phyloP scores from a whole-genome alignment of 2,888 invertebrate species.

The Psococerastis gibbosa region DNA sequence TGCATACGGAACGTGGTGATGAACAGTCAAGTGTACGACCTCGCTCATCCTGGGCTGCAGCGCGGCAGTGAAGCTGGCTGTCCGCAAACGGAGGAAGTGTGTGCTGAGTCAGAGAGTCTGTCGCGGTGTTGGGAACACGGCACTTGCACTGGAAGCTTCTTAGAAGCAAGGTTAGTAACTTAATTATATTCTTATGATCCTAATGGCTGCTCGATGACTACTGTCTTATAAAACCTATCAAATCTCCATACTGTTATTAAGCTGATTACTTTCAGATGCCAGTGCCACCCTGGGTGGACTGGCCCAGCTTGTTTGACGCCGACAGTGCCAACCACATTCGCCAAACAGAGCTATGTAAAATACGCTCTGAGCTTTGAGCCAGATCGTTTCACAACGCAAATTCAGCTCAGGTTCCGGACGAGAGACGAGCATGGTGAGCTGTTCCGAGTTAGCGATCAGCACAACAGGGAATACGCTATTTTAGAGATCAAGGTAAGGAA shows the following conservation, averaged over 20 bases:
- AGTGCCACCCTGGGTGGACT: constrained; percentile 89
- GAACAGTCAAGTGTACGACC: constrained; percentile 87
- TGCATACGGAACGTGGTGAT: constrained; percentile 91
- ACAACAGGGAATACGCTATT: constrained; percentile 84
- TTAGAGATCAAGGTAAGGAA: constrained; percentile 35
- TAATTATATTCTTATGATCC: too few relatives aligned
- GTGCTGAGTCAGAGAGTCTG: constrained; percentile 70
- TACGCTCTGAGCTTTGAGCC: constrained; percentile 90
- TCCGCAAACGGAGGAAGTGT: constrained; percentile 80
- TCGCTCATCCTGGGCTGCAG: constrained; percentile 80
- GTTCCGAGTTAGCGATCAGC: constrained; percentile 84
- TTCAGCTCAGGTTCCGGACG: constrained; percentile 85
- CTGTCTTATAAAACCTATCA: too few relatives aligned
- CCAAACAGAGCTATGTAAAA: constrained; percentile 89
- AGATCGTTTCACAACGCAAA: constrained; percentile 76
- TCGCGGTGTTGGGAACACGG: constrained; percentile 84
- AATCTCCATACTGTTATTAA: too few relatives aligned
- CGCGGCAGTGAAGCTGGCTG: constrained; percentile 79
- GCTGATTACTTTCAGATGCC: too few relatives aligned
- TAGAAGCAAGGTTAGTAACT: constrained; percentile 69
- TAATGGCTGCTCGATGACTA: too few relatives aligned
- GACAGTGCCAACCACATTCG: constrained; percentile 80
- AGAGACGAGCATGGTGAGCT: constrained; percentile 84
- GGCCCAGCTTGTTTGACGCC: constrained; percentile 73
- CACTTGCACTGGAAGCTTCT: constrained; percentile 80